These are phyloP conservation scores for Athripsodes cinereus DNA, from an alignment of 2,888 invertebrate species.

Conservation along the genomic window DNA sequence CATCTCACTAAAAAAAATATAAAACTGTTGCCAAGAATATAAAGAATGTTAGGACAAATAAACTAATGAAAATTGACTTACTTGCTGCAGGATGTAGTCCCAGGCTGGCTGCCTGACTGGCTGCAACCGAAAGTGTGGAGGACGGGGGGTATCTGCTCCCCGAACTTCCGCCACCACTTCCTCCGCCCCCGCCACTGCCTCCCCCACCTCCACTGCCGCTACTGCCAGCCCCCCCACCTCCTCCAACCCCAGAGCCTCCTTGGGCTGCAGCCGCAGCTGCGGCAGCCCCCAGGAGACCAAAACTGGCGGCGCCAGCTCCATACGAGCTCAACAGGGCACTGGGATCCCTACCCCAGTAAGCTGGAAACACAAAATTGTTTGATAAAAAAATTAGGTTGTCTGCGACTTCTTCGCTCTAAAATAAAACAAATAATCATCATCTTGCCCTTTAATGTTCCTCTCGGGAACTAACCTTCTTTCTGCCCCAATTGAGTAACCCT, in stretches of 20 bases:
- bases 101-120: slow-evolving; percentile 78
- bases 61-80: slow-evolving; percentile 37
- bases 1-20: too few species aligned
- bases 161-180: slow-evolving; percentile 50
- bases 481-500: too few species aligned
- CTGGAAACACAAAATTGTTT: slow-evolving; percentile 42
- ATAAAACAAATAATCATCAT: too few species aligned
- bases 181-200: slow-evolving; percentile 44
- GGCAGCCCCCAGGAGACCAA: slow-evolving; percentile 32
- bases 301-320: slow-evolving; percentile 42
- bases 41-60: too few species aligned
- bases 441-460: too few species aligned
- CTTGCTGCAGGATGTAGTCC: slow-evolving; percentile 71
- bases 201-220: slow-evolving; percentile 43
- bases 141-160: slow-evolving; percentile 49
- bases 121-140: slow-evolving; percentile 75
- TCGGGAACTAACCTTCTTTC: too few species aligned
- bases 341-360: slow-evolving; percentile 74
- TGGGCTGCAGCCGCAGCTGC: slow-evolving; percentile 35
- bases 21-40: too few species aligned
- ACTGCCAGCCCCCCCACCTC: slow-evolving; percentile 47
- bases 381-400: background rate
- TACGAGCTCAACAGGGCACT: slow-evolving; percentile 31
- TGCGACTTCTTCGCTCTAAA: too few species aligned
- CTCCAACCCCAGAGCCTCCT: slow-evolving; percentile 33